phyloP scores from a whole-genome alignment of 2,113 vertebrate genomes.

The Thamnaconus septentrionalis region DNA sequence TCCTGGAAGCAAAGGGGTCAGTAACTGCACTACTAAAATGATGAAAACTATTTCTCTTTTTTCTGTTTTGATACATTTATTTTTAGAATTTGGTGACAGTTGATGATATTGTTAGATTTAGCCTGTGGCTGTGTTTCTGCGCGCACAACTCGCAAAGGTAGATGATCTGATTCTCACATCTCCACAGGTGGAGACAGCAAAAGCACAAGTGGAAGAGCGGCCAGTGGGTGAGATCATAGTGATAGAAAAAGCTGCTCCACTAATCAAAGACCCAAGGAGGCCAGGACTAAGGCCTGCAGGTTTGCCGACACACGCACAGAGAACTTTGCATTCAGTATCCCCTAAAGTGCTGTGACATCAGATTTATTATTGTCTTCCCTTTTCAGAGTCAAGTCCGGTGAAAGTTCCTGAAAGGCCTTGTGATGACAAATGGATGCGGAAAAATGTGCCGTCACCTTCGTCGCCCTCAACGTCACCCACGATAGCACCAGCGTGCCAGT shows the following conservation, averaged over 20 bases:
- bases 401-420: constrained; percentile 36
- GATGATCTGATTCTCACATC: constrained; percentile 14
- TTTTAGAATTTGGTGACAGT: not conserved
- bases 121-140: not conserved
- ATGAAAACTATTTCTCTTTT: not conserved
- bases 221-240: constrained; percentile 31
- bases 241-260: not conserved
- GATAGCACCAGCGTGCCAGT: constrained; percentile 54
- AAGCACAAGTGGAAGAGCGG: constrained; percentile 33
- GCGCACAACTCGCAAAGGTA: no score
- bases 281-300: constrained; percentile 42
- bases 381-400: constrained; percentile 56
- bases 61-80: not conserved
- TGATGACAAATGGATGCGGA: constrained; percentile 75
- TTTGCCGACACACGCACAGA: constrained; percentile 5
- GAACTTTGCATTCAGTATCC: not conserved
- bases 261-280: constrained; percentile 40
- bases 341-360: not conserved
- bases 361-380: not conserved
- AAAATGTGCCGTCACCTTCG: constrained; percentile 40
- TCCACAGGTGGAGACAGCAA: constrained; percentile 55
- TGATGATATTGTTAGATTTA: no score
- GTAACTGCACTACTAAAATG: constrained; percentile 30
- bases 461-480: constrained; percentile 45
- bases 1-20: constrained; percentile 60